Conservation (phyloP, 2,888 invertebrate species). For the Tridacna gigas region DNA sequence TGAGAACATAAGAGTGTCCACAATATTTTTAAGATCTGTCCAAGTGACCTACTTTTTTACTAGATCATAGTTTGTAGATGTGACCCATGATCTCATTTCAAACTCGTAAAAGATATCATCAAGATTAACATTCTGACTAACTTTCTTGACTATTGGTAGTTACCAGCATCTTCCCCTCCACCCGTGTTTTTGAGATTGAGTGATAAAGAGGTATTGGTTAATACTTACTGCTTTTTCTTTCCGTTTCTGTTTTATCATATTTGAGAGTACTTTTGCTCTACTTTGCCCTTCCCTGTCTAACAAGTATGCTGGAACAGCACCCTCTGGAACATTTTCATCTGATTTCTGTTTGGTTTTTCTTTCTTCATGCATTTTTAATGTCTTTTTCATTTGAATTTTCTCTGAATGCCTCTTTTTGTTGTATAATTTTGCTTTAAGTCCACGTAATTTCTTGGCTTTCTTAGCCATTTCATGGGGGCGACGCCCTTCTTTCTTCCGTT, state of each 20-base stretch:
- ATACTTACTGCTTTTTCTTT: slow-evolving; percentile 95
- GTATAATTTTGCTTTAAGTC: slow-evolving; percentile 98
- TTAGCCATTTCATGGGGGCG: slow-evolving; percentile 96
- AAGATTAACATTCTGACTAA: no score
- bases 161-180: no score
- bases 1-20: no score
- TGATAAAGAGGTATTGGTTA: no score
- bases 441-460: slow-evolving; percentile 95
- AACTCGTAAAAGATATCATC: no score
- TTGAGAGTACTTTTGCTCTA: slow-evolving; percentile 97
- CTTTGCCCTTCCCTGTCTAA: slow-evolving; percentile 98
- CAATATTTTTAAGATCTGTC: no score
- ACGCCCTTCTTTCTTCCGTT: slow-evolving; percentile 97
- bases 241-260: slow-evolving; percentile 99
- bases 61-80: no score
- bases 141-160: no score
- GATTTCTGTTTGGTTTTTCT: slow-evolving; percentile 93
- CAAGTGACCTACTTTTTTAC: no score
- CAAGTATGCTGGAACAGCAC: slow-evolving; percentile 97
- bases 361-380: slow-evolving; percentile 98
- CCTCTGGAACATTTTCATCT: slow-evolving; percentile 91
- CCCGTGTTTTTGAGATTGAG: no score
- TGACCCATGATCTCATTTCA: no score
- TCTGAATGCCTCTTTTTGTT: slow-evolving; percentile 98
- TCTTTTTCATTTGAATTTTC: slow-evolving; percentile 99